Base-by-base conservation (phyloP, 2,888 invertebrate species). In the Octonoba sinensis region DNA sequence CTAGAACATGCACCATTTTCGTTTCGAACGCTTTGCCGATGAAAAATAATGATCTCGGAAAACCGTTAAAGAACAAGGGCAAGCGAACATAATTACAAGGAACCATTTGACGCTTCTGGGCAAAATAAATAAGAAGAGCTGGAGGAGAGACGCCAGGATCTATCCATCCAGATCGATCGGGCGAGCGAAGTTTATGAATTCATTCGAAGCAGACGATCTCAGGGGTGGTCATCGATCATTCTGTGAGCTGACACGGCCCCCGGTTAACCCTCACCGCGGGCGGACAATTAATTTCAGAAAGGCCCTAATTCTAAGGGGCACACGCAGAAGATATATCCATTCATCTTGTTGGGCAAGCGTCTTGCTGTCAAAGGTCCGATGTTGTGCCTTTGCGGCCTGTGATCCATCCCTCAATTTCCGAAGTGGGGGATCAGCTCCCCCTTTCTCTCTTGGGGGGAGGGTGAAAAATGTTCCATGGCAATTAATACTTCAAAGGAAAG, bases 211-310 rank as follows among this genome's bases (percentile, higher is more conserved):
- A 59, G 64, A 54, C 62, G 76, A 79, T 79, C 78, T 79, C 78
- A 36, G 16, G 78, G 78, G 78, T 66, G 59, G 73, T 44, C 79
- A 81, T 81, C 79, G 73, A 81, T 81, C 79, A 81, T 81, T 81
- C 73, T 56, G 54, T 18, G 69, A 69, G 76, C 69, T 69, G 69
- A 24, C 59, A 60, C 59, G 72, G 64, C 77, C 70, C 46, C 70
- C 47, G 77, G 54, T 67, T 51, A 20, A 51, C 44, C 57, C 57
- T 49, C 27, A 51, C 57, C 51, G 70, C 46, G 62, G 54, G 47
- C 36, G 78, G 73, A 81, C 79, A 81, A 81, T 81, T 81, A 81
- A 81, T 81, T 81, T 81, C 79, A 36, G 62, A 60, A n/a, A 56
- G 46, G 44, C 51, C 36, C 27, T 64, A 64, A 64, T 64, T 64